phyloP scores from a whole-genome alignment of 2,113 vertebrate genomes.

The Climacteris rufus region DNA sequence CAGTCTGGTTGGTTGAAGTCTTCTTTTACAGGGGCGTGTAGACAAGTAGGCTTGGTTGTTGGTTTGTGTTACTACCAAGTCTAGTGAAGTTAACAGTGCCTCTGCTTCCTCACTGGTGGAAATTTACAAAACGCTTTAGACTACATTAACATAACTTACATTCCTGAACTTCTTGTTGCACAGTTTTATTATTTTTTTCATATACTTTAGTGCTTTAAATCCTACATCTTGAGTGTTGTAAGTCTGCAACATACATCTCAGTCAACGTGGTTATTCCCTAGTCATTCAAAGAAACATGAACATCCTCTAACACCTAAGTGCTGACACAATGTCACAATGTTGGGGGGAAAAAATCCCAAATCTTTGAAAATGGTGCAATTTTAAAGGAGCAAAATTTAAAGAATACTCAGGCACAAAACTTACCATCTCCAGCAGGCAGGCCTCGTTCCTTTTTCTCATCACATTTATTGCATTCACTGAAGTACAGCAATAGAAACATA shows the following conservation, averaged over 20 bases:
- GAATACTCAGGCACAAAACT: constrained; percentile 39
- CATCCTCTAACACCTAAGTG: background rate
- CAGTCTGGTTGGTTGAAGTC: background rate
- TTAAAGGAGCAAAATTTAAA: background rate
- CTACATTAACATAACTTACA: background rate
- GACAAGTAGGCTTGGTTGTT: background rate
- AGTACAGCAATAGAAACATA: constrained; percentile 98
- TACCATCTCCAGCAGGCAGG: constrained; percentile 83
- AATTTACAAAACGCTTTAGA: background rate
- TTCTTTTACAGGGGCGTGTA: background rate
- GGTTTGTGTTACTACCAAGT: background rate
- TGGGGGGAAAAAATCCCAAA: too few species aligned
- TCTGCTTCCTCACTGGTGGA: background rate
- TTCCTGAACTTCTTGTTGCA: background rate
- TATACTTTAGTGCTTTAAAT: background rate
- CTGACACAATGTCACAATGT: background rate
- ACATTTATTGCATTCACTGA: constrained; percentile 99
- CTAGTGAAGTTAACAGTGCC: background rate
- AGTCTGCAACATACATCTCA: background rate
- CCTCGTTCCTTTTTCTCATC: constrained; percentile 94
- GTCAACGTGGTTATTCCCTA: background rate
- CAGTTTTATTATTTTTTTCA: background rate
- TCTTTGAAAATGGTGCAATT: background rate
- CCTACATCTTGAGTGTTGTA: background rate
- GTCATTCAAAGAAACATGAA: background rate